These are phyloP conservation scores for Phalloptychus januarius DNA, from an alignment of 2,797 vertebrate genomes.

Conservation along the genomic window DNA sequence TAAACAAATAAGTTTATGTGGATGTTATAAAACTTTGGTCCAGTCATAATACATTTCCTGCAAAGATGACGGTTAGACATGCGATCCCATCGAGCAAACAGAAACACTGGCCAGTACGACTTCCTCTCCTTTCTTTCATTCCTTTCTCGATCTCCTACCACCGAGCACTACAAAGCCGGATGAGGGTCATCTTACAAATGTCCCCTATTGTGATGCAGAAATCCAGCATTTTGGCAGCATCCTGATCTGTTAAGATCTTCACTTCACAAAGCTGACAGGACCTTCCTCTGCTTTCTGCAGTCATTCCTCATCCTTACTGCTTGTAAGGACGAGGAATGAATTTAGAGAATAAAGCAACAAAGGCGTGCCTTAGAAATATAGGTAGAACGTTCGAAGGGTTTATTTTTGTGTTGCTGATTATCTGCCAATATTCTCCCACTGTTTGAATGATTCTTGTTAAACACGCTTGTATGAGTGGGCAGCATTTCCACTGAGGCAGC, in stretches of 20 bases:
- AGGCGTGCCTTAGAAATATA: not conserved
- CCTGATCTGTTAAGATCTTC: conserved; percentile 67
- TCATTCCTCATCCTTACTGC: conserved; percentile 8
- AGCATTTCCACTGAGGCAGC: conserved; percentile 57
- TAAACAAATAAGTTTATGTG: not conserved
- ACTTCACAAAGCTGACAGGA: conserved; percentile 58
- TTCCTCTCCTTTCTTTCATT: conserved; percentile 72
- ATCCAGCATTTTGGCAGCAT: conserved; percentile 68
- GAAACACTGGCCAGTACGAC: conserved; percentile 48
- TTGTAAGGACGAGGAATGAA: too few relatives aligned
- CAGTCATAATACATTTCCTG: conserved; percentile 8
- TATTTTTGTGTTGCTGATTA: conserved; percentile 53
- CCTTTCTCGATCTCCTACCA: conserved; percentile 59
- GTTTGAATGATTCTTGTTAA: conserved; percentile 62
- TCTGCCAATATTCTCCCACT: conserved; percentile 56
- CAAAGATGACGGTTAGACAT: conserved; percentile 47
- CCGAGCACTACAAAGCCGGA: conserved; percentile 70
- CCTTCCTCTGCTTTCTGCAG: conserved; percentile 43
- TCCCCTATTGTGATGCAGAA: conserved; percentile 66
- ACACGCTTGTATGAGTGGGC: conserved; percentile 66
- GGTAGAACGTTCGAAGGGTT: conserved; percentile 36
- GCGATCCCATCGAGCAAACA: conserved; percentile 43
- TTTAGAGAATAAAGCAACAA: not conserved
- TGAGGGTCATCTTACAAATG: conserved; percentile 77
- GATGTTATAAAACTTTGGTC: conserved; percentile 28